Conservation (phyloP, 2,113 vertebrate genomes). For the Cygnus atratus region DNA sequence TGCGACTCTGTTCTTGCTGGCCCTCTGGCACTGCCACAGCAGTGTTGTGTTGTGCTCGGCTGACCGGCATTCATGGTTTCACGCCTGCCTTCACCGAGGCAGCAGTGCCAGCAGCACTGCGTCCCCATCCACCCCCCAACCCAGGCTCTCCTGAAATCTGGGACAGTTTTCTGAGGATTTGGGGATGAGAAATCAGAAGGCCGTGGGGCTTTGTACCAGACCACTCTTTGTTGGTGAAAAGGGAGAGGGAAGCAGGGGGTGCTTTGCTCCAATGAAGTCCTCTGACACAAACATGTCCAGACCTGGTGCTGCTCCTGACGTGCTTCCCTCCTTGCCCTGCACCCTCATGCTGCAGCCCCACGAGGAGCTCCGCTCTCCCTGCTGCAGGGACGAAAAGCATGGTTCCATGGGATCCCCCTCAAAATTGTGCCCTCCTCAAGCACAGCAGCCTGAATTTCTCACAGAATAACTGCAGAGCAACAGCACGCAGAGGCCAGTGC, state of each 20-base stretch:
- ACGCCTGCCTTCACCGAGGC: background rate
- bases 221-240: background rate
- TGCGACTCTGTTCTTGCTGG: fast-evolving
- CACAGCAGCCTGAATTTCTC: background rate
- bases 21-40: background rate
- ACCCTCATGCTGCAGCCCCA: background rate
- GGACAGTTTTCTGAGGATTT: background rate
- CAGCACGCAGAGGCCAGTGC: background rate
- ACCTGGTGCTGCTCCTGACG: too few relatives aligned
- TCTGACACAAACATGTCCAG: background rate
- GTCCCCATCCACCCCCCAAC: fast-evolving
- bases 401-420: too few relatives aligned
- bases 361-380: background rate
- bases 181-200: background rate
- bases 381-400: too few relatives aligned
- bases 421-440: background rate
- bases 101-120: background rate
- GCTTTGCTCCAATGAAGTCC: background rate
- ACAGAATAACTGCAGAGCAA: too few relatives aligned
- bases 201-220: background rate
- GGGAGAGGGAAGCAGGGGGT: background rate
- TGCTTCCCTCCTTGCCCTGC: background rate
- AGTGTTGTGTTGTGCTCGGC: too few relatives aligned
- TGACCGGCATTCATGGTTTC: fast-evolving
- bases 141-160: background rate